Evolutionary conservation across 2,888 invertebrate species (phyloP).

Genomic region (Hypsopygia costalis): DNA sequence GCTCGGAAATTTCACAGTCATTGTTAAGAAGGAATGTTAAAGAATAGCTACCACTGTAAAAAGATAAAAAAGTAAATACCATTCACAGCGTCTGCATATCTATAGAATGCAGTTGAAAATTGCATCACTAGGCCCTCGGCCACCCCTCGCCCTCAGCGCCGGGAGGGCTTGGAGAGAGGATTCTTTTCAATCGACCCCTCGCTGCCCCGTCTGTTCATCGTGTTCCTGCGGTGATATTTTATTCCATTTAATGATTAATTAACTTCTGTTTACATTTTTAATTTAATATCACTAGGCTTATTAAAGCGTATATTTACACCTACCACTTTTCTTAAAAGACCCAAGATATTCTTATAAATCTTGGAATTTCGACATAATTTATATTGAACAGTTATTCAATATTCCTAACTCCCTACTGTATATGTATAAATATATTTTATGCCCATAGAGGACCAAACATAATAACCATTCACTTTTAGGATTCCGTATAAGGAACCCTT

Average conservation of each 20-base stretch:
- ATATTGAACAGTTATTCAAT: no score
- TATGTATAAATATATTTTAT: no score
- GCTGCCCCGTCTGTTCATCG: conserved; percentile 24
- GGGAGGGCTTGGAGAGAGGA: conserved; percentile 38
- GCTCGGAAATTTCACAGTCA: no score
- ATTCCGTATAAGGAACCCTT: no score
- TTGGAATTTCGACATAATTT: no score
- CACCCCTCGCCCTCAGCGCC: conserved; percentile 35
- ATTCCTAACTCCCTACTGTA: no score
- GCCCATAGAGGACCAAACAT: no score
- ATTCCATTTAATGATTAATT: conserved; percentile 45
- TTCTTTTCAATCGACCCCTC: conserved; percentile 54
- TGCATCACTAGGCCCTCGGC: conserved; percentile 39
- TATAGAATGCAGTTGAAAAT: conserved; percentile 53
- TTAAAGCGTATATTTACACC: no score
- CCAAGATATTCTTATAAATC: no score
- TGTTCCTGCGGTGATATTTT: conserved; percentile 46
- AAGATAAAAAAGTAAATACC: conserved; percentile 36
- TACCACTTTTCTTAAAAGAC: no score
- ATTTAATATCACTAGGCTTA: conserved; percentile 16
- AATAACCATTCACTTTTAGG: no score
- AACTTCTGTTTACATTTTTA: conserved; percentile 34
- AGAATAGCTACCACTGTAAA: conserved; percentile 34
- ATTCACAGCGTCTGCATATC: conserved; percentile 35
- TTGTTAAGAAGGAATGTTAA: conserved; percentile 8